phyloP scores from a whole-genome alignment of 2,888 invertebrate genomes.

The Parelbella ahira region DNA sequence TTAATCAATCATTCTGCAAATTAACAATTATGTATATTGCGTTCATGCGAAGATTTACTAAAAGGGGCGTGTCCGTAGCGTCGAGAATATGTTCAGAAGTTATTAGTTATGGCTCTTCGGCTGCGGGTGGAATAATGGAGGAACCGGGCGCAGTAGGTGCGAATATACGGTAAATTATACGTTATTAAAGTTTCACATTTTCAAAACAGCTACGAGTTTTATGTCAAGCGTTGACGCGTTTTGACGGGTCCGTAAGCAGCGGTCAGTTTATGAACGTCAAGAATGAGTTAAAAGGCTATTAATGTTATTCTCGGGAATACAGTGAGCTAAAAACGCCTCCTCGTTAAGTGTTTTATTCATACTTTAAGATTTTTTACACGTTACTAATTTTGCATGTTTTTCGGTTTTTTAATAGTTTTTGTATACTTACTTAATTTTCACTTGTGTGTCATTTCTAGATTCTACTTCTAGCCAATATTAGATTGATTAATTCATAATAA shows the following conservation, averaged over 20 bases:
- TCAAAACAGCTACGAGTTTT: conserved; percentile 8
- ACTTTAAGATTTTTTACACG: no score
- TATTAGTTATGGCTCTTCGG: conserved; percentile 12
- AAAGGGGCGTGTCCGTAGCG: conserved; percentile 8
- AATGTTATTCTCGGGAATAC: background rate
- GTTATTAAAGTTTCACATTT: conserved; percentile 11
- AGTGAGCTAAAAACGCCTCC: background rate
- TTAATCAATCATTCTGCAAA: background rate
- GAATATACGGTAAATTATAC: conserved; percentile 16
- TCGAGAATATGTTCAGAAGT: conserved; percentile 7
- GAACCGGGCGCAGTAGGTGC: conserved; percentile 9
- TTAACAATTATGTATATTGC: background rate
- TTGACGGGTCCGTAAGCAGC: conserved; percentile 8
- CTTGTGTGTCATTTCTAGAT: no score
- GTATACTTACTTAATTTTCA: no score
- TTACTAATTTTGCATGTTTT: no score
- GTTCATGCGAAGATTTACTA: no score
- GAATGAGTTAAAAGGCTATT: conserved; percentile 16
- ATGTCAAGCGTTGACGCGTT: conserved; percentile 11
- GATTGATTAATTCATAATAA: no score
- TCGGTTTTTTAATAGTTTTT: no score
- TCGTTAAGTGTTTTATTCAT: background rate
- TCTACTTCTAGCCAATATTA: no score
- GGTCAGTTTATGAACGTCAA: conserved; percentile 9
- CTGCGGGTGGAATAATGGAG: conserved; percentile 1